phyloP scores from a whole-genome alignment of 2,888 invertebrate genomes.

The Idaea straminata region DNA sequence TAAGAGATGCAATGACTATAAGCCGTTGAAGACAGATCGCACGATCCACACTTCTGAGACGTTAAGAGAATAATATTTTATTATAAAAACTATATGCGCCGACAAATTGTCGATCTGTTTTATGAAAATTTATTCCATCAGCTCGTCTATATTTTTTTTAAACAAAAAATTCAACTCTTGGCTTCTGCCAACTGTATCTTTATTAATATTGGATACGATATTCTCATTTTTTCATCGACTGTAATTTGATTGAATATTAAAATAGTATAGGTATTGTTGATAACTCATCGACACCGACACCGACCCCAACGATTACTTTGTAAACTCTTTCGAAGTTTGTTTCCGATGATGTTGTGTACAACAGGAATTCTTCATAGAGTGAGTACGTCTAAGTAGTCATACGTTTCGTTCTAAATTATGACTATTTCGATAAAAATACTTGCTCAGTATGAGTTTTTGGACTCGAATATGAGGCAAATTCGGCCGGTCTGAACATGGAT shows the following conservation, averaged over 20 bases:
- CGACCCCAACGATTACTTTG: neutral
- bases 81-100: constrained; percentile 3
- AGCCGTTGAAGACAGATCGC: no score
- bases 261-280: constrained; percentile 7
- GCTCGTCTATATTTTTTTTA: constrained; percentile 17
- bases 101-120: constrained; percentile 18
- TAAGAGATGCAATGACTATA: no score
- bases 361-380: neutral
- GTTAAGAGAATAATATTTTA: neutral
- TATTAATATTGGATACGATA: constrained; percentile 22
- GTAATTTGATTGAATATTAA: constrained; percentile 9
- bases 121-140: constrained; percentile 30
- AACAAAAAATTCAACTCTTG: constrained; percentile 20
- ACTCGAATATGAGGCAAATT: no score
- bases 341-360: neutral
- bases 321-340: no score
- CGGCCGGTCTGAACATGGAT: no score
- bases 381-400: neutral
- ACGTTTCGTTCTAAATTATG: no score
- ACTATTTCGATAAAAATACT: no score
- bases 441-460: no score
- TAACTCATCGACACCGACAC: neutral
- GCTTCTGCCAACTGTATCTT: constrained; percentile 22
- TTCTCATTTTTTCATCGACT: constrained; percentile 12
- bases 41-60: no score